A percentile compares a stretch with the other conserved stretches of the same genome.
phyloP scores from a whole-genome alignment of 2,113 vertebrate species.

The Macquaria ambigua region DNA sequence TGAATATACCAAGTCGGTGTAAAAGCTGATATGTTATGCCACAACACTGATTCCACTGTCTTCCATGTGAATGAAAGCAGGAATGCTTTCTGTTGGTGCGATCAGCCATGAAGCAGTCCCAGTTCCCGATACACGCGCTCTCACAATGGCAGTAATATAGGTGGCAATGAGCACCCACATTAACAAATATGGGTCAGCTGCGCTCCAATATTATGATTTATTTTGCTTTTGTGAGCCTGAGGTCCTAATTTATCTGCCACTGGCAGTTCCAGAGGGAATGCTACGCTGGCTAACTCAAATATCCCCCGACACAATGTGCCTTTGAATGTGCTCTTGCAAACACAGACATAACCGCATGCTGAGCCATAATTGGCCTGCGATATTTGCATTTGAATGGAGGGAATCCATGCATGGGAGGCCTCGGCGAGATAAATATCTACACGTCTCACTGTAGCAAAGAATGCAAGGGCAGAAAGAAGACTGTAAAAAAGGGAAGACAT shows the following conservation, averaged over 20 bases:
- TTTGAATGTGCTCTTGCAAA: slow-evolving; percentile 75
- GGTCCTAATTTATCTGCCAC: slow-evolving; percentile 71
- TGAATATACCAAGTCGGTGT: slow-evolving; percentile 6
- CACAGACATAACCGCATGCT: slow-evolving; percentile 74
- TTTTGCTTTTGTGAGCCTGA: slow-evolving; percentile 68
- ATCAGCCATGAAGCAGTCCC: slow-evolving; percentile 49
- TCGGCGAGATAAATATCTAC: slow-evolving; percentile 40
- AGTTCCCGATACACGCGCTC: slow-evolving; percentile 12
- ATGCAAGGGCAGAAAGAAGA: neutral
- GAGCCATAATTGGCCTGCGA: slow-evolving; percentile 76
- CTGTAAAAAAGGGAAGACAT: neutral
- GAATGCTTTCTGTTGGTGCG: slow-evolving; percentile 35
- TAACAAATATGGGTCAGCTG: slow-evolving; percentile 72
- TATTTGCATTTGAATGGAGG: slow-evolving; percentile 83
- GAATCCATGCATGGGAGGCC: slow-evolving; percentile 62
- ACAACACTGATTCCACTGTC: slow-evolving; percentile 52
- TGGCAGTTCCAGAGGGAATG: slow-evolving; percentile 62
- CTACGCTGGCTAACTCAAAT: slow-evolving; percentile 63
- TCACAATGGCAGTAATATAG: slow-evolving; percentile 58
- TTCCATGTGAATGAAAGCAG: slow-evolving; percentile 35
- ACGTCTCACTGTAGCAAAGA: slow-evolving; percentile 33
- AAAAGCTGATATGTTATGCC: slow-evolving; percentile 57
- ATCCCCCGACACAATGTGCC: slow-evolving; percentile 66
- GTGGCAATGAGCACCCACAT: slow-evolving; percentile 65
- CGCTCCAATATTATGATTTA: slow-evolving; percentile 67